phyloP scores from a whole-genome alignment of 2,113 vertebrate genomes.

The Chaetodon auriga region DNA sequence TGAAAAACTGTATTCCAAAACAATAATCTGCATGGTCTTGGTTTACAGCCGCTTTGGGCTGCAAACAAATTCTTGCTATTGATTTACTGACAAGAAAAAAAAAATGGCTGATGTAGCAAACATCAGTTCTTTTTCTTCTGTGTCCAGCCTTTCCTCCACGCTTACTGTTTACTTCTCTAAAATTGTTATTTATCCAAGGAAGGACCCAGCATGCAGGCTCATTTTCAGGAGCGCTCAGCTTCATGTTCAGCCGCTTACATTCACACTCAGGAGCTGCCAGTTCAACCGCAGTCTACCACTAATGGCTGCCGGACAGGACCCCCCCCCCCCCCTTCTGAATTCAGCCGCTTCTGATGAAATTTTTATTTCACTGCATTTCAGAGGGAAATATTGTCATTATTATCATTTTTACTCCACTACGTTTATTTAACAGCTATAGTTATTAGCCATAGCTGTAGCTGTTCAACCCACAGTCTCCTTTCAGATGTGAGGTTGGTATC shows the following conservation, averaged over 20 bases:
- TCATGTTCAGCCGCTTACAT: slow-evolving; percentile 25
- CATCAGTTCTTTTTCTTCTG: slow-evolving; percentile 13
- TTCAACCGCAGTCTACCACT: slow-evolving; percentile 20
- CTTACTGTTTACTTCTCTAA: slow-evolving; percentile 15
- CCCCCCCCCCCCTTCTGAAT: neutral
- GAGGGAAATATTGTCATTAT: too few relatives aligned
- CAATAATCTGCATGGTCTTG: slow-evolving; percentile 23
- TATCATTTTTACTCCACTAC: too few relatives aligned
- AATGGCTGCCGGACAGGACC: slow-evolving; percentile 1
- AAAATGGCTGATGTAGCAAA: neutral
- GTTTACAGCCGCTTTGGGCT: slow-evolving; percentile 9
- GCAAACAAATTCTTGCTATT: slow-evolving; percentile 26
- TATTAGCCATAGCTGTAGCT: too few relatives aligned
- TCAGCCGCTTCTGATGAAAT: neutral
- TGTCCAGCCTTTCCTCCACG: neutral
- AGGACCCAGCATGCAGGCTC: slow-evolving; percentile 12
- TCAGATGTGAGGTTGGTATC: too few relatives aligned
- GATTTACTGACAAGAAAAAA: slow-evolving; percentile 10
- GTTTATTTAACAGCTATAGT: too few relatives aligned
- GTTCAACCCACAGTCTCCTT: too few relatives aligned
- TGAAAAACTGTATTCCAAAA: slow-evolving; percentile 38
- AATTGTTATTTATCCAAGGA: slow-evolving; percentile 12
- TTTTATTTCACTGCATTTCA: too few relatives aligned
- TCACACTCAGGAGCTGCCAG: slow-evolving; percentile 31
- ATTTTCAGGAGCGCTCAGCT: slow-evolving; percentile 38